phyloP scores from a whole-genome alignment of 2,888 invertebrate species.

The Atrina japonica region DNA sequence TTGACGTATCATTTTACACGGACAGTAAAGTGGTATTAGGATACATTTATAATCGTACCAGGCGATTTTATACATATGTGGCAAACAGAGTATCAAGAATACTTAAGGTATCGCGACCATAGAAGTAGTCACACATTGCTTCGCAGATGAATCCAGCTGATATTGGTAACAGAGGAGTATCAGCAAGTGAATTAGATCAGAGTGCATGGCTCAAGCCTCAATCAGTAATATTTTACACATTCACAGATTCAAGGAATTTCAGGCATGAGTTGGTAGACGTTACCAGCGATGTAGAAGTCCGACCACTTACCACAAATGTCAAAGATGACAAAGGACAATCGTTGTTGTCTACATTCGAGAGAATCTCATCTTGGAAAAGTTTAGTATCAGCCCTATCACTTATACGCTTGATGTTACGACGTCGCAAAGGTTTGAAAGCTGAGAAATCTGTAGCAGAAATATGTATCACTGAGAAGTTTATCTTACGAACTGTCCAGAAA shows the following conservation, averaged over 20 bases:
- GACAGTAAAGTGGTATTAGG: too few relatives aligned
- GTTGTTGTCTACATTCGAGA: slow-evolving; percentile 2
- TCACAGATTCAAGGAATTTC: background rate
- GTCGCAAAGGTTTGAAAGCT: background rate
- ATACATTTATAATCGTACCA: too few relatives aligned
- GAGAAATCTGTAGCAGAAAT: background rate
- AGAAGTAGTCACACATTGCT: slow-evolving; percentile 48
- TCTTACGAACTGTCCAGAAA: slow-evolving; percentile 36
- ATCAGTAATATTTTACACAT: background rate
- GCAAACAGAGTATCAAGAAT: slow-evolving; percentile 43
- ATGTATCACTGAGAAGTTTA: slow-evolving; percentile 20
- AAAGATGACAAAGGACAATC: background rate
- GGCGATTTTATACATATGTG: slow-evolving; percentile 48
- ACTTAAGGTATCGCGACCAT: slow-evolving; percentile 4
- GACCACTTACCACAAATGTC: slow-evolving; percentile 20
- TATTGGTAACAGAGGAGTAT: slow-evolving; percentile 34
- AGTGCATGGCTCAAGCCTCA: slow-evolving; percentile 37
- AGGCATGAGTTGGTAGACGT: slow-evolving; percentile 33
- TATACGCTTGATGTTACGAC: background rate
- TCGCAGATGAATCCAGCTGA: slow-evolving; percentile 48
- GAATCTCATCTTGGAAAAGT: slow-evolving; percentile 47
- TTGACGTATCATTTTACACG: too few relatives aligned
- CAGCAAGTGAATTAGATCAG: slow-evolving; percentile 7
- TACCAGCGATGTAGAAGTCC: slow-evolving; percentile 29
- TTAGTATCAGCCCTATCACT: slow-evolving; percentile 28